Evolutionary conservation across 2,797 vertebrate genomes (phyloP).

Genomic region (Aulostomus chinensis): DNA sequence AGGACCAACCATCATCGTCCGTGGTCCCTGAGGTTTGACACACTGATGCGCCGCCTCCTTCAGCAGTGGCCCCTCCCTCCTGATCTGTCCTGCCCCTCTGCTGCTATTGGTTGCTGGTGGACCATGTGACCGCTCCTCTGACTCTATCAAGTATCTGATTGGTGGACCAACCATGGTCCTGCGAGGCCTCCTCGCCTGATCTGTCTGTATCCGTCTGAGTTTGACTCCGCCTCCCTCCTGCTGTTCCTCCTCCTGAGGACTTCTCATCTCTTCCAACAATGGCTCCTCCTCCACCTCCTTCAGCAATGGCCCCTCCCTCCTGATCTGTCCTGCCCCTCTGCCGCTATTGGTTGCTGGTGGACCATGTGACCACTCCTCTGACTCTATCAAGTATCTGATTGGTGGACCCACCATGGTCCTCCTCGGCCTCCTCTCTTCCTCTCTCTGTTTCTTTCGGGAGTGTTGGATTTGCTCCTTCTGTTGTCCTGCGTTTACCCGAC

Average conservation of each 20-base stretch:
- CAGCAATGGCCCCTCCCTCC: not conserved
- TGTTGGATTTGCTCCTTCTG: not conserved
- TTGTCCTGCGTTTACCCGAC: not conserved
- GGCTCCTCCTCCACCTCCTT: not conserved
- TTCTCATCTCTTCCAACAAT: not conserved
- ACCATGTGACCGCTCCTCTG: slow-evolving; percentile 10
- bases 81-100: not conserved
- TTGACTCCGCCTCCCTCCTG: not conserved
- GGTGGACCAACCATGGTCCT: slow-evolving; percentile 18
- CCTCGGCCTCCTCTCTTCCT: not conserved
- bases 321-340: not conserved
- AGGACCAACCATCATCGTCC: slow-evolving; percentile 10
- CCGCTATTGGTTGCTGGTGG: not conserved
- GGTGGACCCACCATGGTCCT: slow-evolving; percentile 18
- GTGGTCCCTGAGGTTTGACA: no score
- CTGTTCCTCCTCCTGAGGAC: not conserved
- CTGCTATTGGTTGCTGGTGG: not conserved
- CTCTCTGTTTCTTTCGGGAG: not conserved
- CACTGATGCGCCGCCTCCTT: not conserved
- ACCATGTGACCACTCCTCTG: slow-evolving; percentile 10
- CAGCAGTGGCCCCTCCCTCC: not conserved
- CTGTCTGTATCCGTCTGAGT: not conserved
- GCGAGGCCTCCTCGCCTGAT: not conserved
- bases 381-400: slow-evolving; percentile 22
- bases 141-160: slow-evolving; percentile 22